Conservation (phyloP, 2,888 invertebrate genomes). For the Conops quadrifasciatus region DNA sequence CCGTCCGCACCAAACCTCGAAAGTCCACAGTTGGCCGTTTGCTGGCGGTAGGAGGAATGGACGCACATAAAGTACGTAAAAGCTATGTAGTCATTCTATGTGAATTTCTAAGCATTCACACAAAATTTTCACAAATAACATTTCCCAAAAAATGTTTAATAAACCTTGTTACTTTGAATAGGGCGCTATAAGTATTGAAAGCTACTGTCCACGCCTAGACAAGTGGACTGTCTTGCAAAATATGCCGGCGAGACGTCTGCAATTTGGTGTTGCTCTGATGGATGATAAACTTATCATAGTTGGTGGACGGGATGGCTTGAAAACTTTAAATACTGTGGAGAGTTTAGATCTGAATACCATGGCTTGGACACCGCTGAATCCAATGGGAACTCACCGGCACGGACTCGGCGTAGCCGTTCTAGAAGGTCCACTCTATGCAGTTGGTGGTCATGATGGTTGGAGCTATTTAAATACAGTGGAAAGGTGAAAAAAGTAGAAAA, state of each 20-base stretch:
- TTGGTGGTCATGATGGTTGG: constrained; percentile 89
- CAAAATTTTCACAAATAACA: constrained; percentile 17
- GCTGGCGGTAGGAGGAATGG: constrained; percentile 92
- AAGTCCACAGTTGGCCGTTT: constrained; percentile 91
- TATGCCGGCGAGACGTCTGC: constrained; percentile 72
- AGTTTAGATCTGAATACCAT: constrained; percentile 84
- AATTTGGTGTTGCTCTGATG: constrained; percentile 90
- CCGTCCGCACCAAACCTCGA: constrained; percentile 83
- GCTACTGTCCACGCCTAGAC: constrained; percentile 70
- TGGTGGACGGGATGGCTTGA: constrained; percentile 91
- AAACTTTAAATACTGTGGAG: constrained; percentile 92
- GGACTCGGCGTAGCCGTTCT: constrained; percentile 82
- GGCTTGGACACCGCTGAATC: constrained; percentile 81
- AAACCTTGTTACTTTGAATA: constrained; percentile 32
- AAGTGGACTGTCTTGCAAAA: constrained; percentile 64
- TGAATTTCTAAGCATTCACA: not conserved
- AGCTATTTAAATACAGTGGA: constrained; percentile 94
- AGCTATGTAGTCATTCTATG: too few relatives aligned
- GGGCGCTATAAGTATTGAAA: constrained; percentile 89
- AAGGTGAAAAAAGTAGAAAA: constrained; percentile 61
- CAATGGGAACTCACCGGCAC: constrained; percentile 91
- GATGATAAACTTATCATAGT: constrained; percentile 84
- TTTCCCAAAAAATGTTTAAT: constrained; percentile 6
- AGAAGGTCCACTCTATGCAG: constrained; percentile 85
- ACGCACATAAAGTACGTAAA: constrained; percentile 75